Base-by-base conservation (phyloP, 2,113 vertebrate genomes). In the Rhinolophus ferrumequinum region DNA sequence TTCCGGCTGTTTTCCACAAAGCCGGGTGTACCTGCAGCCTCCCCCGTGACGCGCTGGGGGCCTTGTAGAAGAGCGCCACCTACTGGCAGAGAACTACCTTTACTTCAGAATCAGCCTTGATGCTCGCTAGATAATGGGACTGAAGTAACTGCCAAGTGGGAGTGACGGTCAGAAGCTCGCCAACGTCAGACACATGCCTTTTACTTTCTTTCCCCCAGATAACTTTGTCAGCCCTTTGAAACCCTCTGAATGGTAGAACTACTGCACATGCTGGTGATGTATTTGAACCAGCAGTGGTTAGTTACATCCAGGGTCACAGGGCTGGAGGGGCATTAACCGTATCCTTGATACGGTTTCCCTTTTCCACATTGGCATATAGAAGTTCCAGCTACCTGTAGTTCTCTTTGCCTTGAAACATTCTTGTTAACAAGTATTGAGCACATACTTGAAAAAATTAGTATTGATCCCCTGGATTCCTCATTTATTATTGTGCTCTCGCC, bases 61-160 rank as follows among this genome's bases (percentile, higher is more conserved):
- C 50, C n/a, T 79, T 76, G 16, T n/a, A 10, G 38, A 90, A 62
- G 54, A 76, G 95, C 90, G 35, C 88, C 96, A 62, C 81, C 93
- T 95, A 8, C 85, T 96, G 97, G 66, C 60, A 30, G 18, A 77
- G 11, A 24, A 58, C 24, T 10, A 1, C 50, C 35, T 79, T 76
- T n/a, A 18, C 44, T 62, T 90, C 60, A 14, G 10, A n/a, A 26
- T 72, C 41, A 69, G 33, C 35, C 58, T 88, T 67, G 19, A 4
- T 12, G 33, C 30, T 90, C 28, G 4, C 3, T 62, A 12, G 8
- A 19, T 38, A 6, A 4, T 13, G 16, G 50, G 33, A 30, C 2
- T 60, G 47, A 90, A 62, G 6, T 62, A 60, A 62, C 60, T 52
- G 24, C 16, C 5, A 21, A 58, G 8, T 41, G 33, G 24, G 33